Base-by-base conservation (phyloP, 2,888 invertebrate species). In the Neuroscelio doddi region DNA sequence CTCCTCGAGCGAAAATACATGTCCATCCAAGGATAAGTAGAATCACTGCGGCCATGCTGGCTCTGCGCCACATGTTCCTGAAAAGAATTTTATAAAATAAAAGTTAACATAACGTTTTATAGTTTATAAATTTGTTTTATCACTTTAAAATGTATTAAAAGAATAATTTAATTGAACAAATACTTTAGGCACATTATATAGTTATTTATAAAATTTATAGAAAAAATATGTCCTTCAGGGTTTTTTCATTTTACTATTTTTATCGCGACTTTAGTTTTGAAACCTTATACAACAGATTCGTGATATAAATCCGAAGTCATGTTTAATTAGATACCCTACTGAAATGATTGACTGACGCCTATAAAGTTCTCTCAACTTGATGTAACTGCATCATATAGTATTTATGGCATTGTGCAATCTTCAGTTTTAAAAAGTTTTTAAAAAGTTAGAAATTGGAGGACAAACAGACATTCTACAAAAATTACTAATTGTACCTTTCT, bases 11-110 rank as follows among this genome's bases (percentile, higher is more conserved):
- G 34, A 74, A 49, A 52, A 72, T 59, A 63, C 74, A 78, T 12
- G 71, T 55, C 69, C 72, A 75, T 51, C 63, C 72, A 5, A 79
- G 58, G 32, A 79, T 46, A 42, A 73, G 66, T 53, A 80, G 74
- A 64, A 75, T 72, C 56, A 76, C 69, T 29, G 71, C 76, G 55
- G 77, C 74, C 72, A 78, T 77, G 44, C 76, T 81, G 52, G 76
- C 77, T 76, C 74, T 73, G 61, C 74, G 77, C 80, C 78, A 79
- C 82, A 82, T 81, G 53, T 45, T 69, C 55, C 39, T 68, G 34
- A 0, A 59, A 57, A 52, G 4, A 49, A 56, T 16, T 16, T 30
- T n/a, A 21, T 21, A n/a, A n/a, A n/a, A n/a, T 38, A 26, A 5
- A 5, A 26, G 26, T 26, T 26, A 26, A 3, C 26, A 8, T 5